phyloP scores from a whole-genome alignment of 2,113 vertebrate genomes.

The Chrysemys picta region DNA sequence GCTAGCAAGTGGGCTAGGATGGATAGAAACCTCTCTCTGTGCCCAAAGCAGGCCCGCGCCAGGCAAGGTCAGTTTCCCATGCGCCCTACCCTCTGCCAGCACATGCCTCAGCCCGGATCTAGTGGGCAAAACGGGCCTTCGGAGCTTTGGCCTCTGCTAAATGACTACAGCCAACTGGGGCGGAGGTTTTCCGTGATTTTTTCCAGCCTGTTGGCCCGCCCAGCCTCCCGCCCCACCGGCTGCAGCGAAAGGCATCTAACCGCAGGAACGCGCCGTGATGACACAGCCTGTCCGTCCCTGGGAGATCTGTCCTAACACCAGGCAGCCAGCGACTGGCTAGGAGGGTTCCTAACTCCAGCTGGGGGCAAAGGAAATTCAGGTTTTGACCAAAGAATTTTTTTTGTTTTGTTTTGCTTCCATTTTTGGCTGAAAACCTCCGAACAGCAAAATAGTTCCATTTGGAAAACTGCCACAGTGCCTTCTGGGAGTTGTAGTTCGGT shows the following conservation, averaged over 20 bases:
- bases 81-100: no score
- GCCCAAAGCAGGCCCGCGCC: not conserved
- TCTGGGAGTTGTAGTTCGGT: not conserved
- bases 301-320: not conserved
- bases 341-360: not conserved
- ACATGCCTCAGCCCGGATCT: not conserved
- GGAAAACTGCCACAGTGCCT: not conserved
- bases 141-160: not conserved
- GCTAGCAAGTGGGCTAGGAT: no score
- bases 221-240: not conserved
- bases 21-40: not conserved
- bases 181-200: not conserved
- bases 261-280: not conserved
- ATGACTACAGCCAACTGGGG: not conserved
- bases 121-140: not conserved
- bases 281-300: not conserved
- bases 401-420: not conserved
- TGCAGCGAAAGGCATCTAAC: not conserved
- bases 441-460: not conserved
- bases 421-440: not conserved
- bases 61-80: not conserved
- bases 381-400: not conserved
- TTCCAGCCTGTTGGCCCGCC: not conserved
- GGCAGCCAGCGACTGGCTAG: not conserved
- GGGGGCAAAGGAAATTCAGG: not conserved